Base-by-base conservation (phyloP, 2,888 invertebrate genomes). In the Rhagonycha lutea region DNA sequence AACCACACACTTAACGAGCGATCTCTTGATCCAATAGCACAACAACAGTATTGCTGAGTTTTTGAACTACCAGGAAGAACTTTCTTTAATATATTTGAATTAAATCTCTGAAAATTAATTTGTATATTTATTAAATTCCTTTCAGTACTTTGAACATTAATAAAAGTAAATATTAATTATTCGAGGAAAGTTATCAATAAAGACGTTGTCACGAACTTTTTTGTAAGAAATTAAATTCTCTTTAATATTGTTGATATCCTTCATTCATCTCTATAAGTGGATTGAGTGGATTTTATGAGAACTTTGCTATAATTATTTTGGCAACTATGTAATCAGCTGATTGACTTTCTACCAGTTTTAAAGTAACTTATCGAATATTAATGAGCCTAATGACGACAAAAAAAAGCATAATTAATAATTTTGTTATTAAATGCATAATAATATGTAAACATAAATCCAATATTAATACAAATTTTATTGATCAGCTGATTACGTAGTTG, bases 1-100 rank as follows among this genome's bases (percentile, higher is more conserved):
- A 97, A 91, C 98, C 98, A 98, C n/a, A 98, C 95, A 69, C 98
- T 98, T 2, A 98, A 90, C 3, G 97, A 95, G 24, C 97, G 91
- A 89, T 99, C 98, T 4, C 98, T 90, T 0, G 98, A 98, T 2
- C 98, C 99, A 72, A 98, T 95, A 0, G 98, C 98, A 80, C 96
- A 94, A 82, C 95, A 95, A 85, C 96, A 96, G 85, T 94, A 95
- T 84, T 94, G 94, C 85, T 93, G 92, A 10, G 89, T 87, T 85
- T 92, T 92, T 0, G 90, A 88, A 79, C 92, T 92, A 68, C 92
- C 92, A 23, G 87, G 86, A 61, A 87, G 86, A 70, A 88, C 87
- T 82, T 95, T 94, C 85, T 94, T 94, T 77, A 98, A 90, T 80
- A 98, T 96, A 83, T 96, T 96, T 81, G 93, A 95, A 88, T 97